Conservation (phyloP, 2,888 invertebrate species). For the Lasiommata megera region DNA sequence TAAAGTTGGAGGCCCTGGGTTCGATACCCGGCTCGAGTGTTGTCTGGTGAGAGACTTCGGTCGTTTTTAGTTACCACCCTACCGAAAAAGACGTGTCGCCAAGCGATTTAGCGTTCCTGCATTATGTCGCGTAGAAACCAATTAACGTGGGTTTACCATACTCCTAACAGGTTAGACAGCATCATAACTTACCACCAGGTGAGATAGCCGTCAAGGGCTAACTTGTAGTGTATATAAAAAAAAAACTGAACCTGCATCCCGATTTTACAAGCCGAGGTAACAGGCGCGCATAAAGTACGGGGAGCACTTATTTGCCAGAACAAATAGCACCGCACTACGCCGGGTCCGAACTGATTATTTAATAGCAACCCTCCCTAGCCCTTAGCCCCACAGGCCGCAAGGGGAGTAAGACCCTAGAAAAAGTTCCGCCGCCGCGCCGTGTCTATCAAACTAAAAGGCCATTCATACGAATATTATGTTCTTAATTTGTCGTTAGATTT, state of each 20-base stretch:
- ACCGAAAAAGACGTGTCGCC: too few species aligned
- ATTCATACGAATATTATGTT: conserved; percentile 20
- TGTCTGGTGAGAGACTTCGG: too few species aligned
- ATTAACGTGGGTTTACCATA: too few species aligned
- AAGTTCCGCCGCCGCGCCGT: conserved; percentile 63
- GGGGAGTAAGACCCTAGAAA: conserved; percentile 67
- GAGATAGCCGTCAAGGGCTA: too few species aligned
- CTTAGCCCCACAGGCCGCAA: conserved; percentile 46
- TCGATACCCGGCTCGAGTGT: too few species aligned
- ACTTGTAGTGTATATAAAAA: too few species aligned
- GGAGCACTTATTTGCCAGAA: conserved; percentile 53
- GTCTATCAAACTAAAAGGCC: conserved; percentile 63
- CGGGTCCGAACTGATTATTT: conserved; percentile 70
- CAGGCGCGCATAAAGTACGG: conserved; percentile 40
- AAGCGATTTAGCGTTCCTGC: too few species aligned
- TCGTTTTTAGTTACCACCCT: too few species aligned
- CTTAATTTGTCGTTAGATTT: conserved; percentile 5
- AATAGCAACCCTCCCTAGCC: conserved; percentile 61
- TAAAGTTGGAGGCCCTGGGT: too few species aligned
- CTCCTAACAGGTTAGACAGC: too few species aligned
- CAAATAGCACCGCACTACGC: conserved; percentile 61
- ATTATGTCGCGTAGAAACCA: too few species aligned
- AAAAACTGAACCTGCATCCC: background rate
- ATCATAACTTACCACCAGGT: too few species aligned
- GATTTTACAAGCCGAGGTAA: conserved; percentile 24